phyloP scores from a whole-genome alignment of 2,797 vertebrate species.

The Lates japonicus region DNA sequence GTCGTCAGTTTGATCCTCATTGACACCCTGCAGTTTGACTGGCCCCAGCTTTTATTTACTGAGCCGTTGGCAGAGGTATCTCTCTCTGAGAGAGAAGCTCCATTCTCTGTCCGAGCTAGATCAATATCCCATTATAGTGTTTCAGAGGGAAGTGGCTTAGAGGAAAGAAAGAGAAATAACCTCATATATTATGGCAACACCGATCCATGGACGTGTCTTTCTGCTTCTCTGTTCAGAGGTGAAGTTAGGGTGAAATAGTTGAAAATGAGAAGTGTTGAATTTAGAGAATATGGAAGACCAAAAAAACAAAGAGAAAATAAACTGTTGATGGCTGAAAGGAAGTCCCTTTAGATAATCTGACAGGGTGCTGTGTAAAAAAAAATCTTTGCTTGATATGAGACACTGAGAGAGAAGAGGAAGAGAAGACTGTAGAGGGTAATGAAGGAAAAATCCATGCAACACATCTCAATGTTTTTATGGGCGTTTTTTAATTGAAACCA shows the following conservation, averaged over 20 bases:
- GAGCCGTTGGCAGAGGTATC: constrained; percentile 43
- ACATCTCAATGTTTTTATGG: constrained; percentile 79
- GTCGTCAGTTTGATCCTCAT: constrained; percentile 26
- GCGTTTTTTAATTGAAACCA: constrained; percentile 93
- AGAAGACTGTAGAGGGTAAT: constrained; percentile 52
- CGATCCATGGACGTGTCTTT: constrained; percentile 50
- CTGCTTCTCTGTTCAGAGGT: constrained; percentile 43
- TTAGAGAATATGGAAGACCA: constrained; percentile 65
- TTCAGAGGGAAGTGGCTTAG: constrained; percentile 70
- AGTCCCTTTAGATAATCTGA: constrained; percentile 46
- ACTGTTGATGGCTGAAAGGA: constrained; percentile 61
- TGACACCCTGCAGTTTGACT: constrained; percentile 30
- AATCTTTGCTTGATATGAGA: constrained; percentile 61
- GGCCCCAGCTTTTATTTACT: constrained; percentile 70
- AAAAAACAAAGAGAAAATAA: constrained; percentile 61
- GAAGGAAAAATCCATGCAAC: constrained; percentile 81
- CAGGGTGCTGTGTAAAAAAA: constrained; percentile 32
- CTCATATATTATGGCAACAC: constrained; percentile 68
- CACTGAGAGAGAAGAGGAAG: constrained; percentile 38
- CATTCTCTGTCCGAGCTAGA: constrained; percentile 65
- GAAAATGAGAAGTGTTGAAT: constrained; percentile 63
- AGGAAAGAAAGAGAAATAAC: constrained; percentile 73
- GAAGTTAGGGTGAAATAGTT: constrained; percentile 57
- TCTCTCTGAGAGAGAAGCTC: constrained; percentile 60
- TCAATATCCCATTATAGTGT: constrained; percentile 82